A percentile compares a stretch with the other conserved stretches of the same genome.
phyloP scores from a whole-genome alignment of 2,113 vertebrate genomes.

The Alosa alosa region DNA sequence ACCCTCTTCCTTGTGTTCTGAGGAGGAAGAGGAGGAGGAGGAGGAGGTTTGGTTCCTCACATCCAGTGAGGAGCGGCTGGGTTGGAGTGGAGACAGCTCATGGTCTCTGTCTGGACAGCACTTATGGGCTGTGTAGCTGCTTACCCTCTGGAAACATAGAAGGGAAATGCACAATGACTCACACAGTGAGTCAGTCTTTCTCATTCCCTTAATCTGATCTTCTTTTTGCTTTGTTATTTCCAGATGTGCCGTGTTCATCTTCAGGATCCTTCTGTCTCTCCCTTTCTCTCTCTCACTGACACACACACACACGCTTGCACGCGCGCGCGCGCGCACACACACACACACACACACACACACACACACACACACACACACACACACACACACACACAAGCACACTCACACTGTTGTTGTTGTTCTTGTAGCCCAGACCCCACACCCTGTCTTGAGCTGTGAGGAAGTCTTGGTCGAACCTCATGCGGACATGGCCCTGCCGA shows the following conservation, averaged over 20 bases:
- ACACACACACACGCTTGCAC: neutral
- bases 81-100: neutral
- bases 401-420: conserved; percentile 66
- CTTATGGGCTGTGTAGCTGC: neutral
- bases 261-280: neutral
- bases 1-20: neutral
- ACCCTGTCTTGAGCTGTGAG: conserved; percentile 68
- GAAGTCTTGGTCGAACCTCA: conserved; percentile 78
- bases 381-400: neutral
- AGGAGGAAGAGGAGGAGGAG: no score
- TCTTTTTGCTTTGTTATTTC: neutral
- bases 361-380: conserved; percentile 55
- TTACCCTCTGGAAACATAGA: neutral
- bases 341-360: neutral
- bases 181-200: neutral
- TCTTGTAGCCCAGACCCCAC: conserved; percentile 58
- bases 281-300: neutral
- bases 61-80: neutral
- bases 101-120: neutral
- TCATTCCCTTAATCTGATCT: neutral
- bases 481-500: conserved; percentile 70
- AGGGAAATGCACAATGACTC: neutral
- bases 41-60: neutral
- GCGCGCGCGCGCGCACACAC: neutral
- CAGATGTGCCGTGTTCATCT: neutral